Conservation (phyloP, 2,888 invertebrate species). For the Poecilobothrus nobilitatus region DNA sequence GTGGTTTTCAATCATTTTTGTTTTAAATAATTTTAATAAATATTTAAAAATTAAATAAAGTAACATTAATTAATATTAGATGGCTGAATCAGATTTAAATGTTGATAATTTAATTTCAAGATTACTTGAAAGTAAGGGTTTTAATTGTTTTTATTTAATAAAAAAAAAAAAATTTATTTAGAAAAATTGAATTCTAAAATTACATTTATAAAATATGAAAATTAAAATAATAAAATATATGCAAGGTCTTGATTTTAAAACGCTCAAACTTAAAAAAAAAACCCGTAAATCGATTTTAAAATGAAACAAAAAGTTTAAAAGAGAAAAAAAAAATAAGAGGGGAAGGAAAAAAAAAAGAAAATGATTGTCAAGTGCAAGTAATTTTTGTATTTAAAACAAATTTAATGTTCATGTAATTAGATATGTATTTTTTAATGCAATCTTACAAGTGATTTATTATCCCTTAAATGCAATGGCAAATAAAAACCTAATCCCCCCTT, state of each 20-base stretch:
- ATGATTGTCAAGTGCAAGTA: conserved; percentile 1
- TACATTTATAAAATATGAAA: neutral
- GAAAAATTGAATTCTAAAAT: neutral
- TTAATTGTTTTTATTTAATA: neutral
- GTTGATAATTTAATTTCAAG: neutral
- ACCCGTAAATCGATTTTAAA: neutral
- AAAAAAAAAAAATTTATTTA: neutral
- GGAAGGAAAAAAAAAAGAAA: neutral
- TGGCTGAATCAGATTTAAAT: neutral
- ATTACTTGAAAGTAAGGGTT: neutral
- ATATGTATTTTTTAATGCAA: neutral
- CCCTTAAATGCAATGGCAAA: neutral
- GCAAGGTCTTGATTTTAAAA: neutral
- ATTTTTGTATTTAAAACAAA: neutral
- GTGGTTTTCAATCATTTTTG: too few species aligned
- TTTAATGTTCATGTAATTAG: neutral
- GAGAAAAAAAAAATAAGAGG: neutral
- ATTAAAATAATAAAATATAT: neutral
- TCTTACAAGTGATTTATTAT: neutral
- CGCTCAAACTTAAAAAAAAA: neutral
- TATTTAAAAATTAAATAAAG: too few species aligned
- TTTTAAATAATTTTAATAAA: too few species aligned
- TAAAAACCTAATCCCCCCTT: too few species aligned
- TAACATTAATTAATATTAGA: neutral
- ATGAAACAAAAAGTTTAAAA: neutral